Conservation (phyloP, 2,797 vertebrate genomes). For the Pangasius krempfi region DNA sequence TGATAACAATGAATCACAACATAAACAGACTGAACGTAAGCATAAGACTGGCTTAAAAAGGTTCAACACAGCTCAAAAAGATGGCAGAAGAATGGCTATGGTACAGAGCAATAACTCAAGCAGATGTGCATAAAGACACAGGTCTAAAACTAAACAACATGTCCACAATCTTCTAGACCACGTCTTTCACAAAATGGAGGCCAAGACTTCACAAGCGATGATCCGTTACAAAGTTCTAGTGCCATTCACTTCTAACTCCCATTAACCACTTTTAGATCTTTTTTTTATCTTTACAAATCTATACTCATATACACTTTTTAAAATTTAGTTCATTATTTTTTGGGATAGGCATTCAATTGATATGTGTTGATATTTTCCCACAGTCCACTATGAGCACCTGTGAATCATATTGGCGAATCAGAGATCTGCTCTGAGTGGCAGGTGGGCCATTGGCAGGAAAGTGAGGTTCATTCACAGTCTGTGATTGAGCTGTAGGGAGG, state of each 20-base stretch:
- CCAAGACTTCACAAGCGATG: slow-evolving; percentile 65
- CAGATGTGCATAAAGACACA: slow-evolving; percentile 64
- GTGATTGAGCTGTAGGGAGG: slow-evolving; percentile 21
- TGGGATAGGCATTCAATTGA: slow-evolving; percentile 75
- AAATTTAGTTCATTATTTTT: slow-evolving; percentile 59
- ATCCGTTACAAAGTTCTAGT: slow-evolving; percentile 62
- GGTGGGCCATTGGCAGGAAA: slow-evolving; percentile 32
- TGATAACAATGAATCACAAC: slow-evolving; percentile 65
- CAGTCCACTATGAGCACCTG: slow-evolving; percentile 50
- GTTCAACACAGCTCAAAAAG: slow-evolving; percentile 76
- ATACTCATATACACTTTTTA: slow-evolving; percentile 64
- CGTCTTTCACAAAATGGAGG: slow-evolving; percentile 75
- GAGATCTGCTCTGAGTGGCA: slow-evolving; percentile 34
- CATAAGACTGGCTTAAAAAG: slow-evolving; percentile 65
- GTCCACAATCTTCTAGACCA: slow-evolving; percentile 78
- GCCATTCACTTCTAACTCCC: slow-evolving; percentile 68
- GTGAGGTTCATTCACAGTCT: slow-evolving; percentile 49
- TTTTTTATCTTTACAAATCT: slow-evolving; percentile 72
- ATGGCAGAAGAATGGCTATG: slow-evolving; percentile 64
- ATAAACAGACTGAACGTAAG: slow-evolving; percentile 73
- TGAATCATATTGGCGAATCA: slow-evolving; percentile 35
- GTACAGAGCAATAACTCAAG: slow-evolving; percentile 51
- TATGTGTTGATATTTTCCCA: slow-evolving; percentile 74
- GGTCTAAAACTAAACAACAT: slow-evolving; percentile 77
- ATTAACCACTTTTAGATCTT: slow-evolving; percentile 66